phyloP scores from a whole-genome alignment of 2,888 invertebrate genomes.

The Hydraecia micacea region DNA sequence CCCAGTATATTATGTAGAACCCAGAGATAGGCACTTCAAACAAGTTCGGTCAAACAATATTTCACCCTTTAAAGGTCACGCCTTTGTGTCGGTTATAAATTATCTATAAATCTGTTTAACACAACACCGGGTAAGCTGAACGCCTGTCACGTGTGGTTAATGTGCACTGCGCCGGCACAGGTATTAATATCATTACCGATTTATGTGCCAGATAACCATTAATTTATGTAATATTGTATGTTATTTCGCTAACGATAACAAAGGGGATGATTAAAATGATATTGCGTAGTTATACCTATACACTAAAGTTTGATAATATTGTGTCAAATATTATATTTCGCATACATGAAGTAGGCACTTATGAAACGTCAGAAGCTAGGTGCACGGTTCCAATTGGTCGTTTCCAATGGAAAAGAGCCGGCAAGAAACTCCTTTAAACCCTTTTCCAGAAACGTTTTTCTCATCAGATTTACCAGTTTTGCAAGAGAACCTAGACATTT shows the following conservation, averaged over 20 bases:
- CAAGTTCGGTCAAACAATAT: conserved; percentile 59
- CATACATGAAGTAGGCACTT: too few relatives aligned
- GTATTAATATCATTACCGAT: conserved; percentile 31
- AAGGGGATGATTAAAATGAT: conserved; percentile 7
- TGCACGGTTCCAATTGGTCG: not conserved
- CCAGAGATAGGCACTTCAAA: conserved; percentile 47
- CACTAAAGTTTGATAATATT: not conserved
- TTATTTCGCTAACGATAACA: conserved; percentile 11
- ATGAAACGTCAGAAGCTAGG: too few relatives aligned
- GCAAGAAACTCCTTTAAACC: too few relatives aligned
- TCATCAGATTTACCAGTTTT: not conserved
- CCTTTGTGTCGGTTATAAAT: conserved; percentile 43
- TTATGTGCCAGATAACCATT: conserved; percentile 23
- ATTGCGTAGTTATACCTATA: not conserved
- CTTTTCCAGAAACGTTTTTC: too few relatives aligned
- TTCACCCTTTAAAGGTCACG: conserved; percentile 54
- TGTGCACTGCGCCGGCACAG: conserved; percentile 16
- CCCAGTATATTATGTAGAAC: not conserved
- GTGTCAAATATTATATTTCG: not conserved
- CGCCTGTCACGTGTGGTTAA: conserved; percentile 25
- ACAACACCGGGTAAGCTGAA: conserved; percentile 18
- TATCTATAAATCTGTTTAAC: conserved; percentile 41
- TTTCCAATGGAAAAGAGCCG: not conserved
- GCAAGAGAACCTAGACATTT: not conserved
- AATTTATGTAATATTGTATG: conserved; percentile 23